Conservation (phyloP, 2,888 invertebrate genomes). For the Euphydryas editha region DNA sequence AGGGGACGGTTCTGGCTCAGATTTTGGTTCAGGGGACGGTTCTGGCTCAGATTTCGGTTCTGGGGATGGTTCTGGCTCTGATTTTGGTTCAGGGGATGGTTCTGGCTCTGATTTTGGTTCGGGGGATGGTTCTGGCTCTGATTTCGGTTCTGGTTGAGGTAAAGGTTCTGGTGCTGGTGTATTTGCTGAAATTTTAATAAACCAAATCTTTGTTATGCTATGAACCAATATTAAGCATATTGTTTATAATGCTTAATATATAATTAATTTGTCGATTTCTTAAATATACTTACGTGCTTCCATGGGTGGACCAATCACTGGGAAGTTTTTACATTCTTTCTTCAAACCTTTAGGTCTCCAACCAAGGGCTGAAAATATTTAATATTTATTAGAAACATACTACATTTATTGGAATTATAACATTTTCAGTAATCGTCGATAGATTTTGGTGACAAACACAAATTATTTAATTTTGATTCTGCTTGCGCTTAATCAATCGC, state of each 20-base stretch:
- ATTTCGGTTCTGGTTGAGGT: constrained; percentile 48
- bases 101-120: constrained; percentile 63
- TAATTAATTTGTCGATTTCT: not conserved
- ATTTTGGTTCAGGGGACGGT: constrained; percentile 50
- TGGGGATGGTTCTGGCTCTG: constrained; percentile 68
- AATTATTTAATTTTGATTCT: no score
- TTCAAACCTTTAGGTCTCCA: constrained; percentile 93
- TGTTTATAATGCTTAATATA: no score
- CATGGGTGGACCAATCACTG: constrained; percentile 77
- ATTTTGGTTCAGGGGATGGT: constrained; percentile 58
- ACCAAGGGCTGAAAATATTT: constrained; percentile 86
- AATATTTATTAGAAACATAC: not conserved
- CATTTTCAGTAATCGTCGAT: no score
- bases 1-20: constrained; percentile 64
- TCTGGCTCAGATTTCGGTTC: constrained; percentile 63
- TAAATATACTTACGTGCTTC: constrained; percentile 59
- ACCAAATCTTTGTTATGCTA: not conserved
- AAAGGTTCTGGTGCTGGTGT: constrained; percentile 60
- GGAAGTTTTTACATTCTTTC: constrained; percentile 91
- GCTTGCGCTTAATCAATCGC: no score
- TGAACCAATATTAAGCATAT: no score
- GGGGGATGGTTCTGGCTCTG: constrained; percentile 56
- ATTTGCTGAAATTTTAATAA: constrained; percentile 48
- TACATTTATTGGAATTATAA: not conserved
- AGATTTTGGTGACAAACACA: no score